Evolutionary conservation across 2,797 vertebrate species (phyloP), one percentile per base, ranked within the genome.

Genomic region (Centroberyx gerrardi): DNA sequence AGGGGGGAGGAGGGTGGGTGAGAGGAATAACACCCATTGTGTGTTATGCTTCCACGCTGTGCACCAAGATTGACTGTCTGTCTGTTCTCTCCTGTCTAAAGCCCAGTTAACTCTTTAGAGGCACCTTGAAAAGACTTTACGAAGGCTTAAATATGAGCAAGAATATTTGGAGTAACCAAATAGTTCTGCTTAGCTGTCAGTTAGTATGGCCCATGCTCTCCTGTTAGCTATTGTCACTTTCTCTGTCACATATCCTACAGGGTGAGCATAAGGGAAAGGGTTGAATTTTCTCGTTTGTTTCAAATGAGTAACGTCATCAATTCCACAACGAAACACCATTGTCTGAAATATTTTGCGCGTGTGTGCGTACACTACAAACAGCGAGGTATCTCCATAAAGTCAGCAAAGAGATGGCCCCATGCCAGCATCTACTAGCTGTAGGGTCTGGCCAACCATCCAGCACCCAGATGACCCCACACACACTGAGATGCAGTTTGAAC

Each of bases 21-120:
- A 78, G 79, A 82, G 81, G 56, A 88, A 87, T 84, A 90, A 87
- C 80, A 89, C 84, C 89, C 80, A 90, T 92, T 93, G 92, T 93
- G 91, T 88, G 74, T 76, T 87, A 70, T 83, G 80, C 72, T 82
- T 84, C 79, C 85, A 82, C 78, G 84, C 84, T 85, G 81, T 51
- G 81, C 60, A 72, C 62, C 14, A 63, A 83, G 75, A 87, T 71
- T 86, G 68, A 71, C 77, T 83, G 79, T 76, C 69, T 46, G 48
- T 58, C 63, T 80, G 44, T 68, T 84, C 75, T 81, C 62, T 62
- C 53, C 68, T 68, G 67, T 80, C 82, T 89, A 73, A 74, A 82
- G 63, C 78, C 65, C 70, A 76, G 77, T 89, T 86, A 88, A 78
- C 76, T 73, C 61, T 81, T 80, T 82, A 75, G 46, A 74, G 63